Evolutionary conservation across 2,888 invertebrate genomes (phyloP).

Genomic region (Lasioglossum oenotherae): DNA sequence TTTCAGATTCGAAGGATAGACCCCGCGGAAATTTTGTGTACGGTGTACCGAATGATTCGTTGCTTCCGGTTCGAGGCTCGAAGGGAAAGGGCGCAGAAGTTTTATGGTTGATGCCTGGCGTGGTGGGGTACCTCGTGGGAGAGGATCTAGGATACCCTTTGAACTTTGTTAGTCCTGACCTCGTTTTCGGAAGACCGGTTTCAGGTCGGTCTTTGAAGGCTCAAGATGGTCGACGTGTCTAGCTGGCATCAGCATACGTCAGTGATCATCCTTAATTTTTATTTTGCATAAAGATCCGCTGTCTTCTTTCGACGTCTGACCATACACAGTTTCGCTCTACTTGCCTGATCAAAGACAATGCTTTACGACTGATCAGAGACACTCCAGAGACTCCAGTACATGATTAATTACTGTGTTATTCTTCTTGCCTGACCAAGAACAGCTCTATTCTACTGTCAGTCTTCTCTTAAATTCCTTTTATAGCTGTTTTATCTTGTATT

Average conservation of each 20-base stretch:
- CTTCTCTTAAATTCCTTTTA: too few species aligned
- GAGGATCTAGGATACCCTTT: neutral
- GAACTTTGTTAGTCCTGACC: conserved; percentile 1
- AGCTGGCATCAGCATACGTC: neutral
- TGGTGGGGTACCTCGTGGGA: neutral
- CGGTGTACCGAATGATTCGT: neutral
- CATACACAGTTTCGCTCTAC: neutral
- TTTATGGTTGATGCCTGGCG: neutral
- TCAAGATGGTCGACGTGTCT: neutral
- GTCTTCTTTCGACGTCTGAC: neutral
- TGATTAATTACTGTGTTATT: neutral
- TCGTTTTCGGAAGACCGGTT: neutral
- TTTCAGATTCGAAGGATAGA: neutral
- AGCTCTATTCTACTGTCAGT: neutral
- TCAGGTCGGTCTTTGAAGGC: neutral
- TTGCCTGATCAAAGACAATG: neutral
- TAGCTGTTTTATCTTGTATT: too few species aligned
- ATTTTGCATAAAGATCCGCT: neutral
- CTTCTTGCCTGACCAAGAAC: neutral
- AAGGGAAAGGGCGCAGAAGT: neutral
- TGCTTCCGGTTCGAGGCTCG: neutral
- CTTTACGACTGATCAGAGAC: neutral
- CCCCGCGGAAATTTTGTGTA: too few species aligned
- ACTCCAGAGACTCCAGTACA: neutral
- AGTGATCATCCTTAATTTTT: neutral